Conservation (phyloP, 2,797 vertebrate species). For the Sciaenops ocellatus region DNA sequence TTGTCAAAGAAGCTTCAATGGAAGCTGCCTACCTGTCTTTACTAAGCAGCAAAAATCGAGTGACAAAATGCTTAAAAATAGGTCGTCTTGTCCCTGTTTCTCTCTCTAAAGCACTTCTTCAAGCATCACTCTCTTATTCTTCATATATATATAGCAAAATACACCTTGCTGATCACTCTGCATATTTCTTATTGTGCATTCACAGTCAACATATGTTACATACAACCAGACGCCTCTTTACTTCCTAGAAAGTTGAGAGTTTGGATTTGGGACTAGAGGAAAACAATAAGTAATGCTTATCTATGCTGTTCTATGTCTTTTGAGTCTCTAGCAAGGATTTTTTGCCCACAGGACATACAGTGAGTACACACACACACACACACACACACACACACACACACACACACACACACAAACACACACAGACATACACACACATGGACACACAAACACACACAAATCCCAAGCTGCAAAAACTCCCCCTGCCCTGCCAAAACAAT, state of each 20-base stretch:
- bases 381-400: background rate
- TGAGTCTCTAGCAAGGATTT: background rate
- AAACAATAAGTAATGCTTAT: background rate
- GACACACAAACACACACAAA: background rate
- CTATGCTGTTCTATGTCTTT: background rate
- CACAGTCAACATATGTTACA: background rate
- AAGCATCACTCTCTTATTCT: background rate
- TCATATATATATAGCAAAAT: background rate
- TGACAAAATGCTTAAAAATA: conserved; percentile 29
- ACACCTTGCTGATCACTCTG: background rate
- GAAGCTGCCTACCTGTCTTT: conserved; percentile 11
- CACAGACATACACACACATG: background rate
- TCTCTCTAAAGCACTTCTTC: conserved; percentile 11
- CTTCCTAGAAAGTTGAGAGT: background rate
- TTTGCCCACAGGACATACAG: background rate
- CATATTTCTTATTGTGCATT: background rate
- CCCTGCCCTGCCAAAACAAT: conserved; percentile 37
- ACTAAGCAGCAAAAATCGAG: conserved; percentile 7
- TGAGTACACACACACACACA: background rate
- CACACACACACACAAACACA: background rate
- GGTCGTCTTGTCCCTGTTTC: conserved; percentile 32
- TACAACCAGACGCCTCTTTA: background rate
- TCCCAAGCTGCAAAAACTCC: conserved; percentile 12
- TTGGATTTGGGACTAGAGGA: background rate
- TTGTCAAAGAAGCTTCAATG: conserved; percentile 38